Percentiles rank a stretch among this genome's conserved stretches.
phyloP scores from a whole-genome alignment of 2,888 invertebrate species.

The Zaprionus obscuricornis region DNA sequence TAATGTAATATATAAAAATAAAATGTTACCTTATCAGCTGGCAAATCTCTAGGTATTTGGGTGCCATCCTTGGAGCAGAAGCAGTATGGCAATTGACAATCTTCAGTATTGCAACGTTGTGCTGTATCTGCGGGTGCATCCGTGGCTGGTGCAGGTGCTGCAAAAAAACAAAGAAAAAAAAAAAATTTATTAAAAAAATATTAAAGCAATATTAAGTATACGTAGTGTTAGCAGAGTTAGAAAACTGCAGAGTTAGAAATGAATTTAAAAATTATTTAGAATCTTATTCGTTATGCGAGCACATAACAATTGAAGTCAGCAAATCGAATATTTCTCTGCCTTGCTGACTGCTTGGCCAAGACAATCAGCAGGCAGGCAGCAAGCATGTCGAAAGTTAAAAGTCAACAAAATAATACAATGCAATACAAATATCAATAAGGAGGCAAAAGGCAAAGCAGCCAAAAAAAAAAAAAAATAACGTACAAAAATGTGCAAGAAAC shows the following conservation, averaged over 20 bases:
- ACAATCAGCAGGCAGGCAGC: constrained; percentile 13
- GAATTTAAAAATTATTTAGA: constrained; percentile 67
- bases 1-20: constrained; percentile 2
- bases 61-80: constrained; percentile 97
- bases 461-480: constrained; percentile 30
- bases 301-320: constrained; percentile 23
- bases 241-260: no score
- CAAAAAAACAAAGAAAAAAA: constrained; percentile 57
- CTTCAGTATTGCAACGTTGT: constrained; percentile 89
- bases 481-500: constrained; percentile 68
- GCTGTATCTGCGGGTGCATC: constrained; percentile 92
- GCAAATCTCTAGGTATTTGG: constrained; percentile 91
- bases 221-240: neutral
- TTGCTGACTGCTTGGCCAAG: neutral
- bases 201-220: neutral
- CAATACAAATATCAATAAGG: constrained; percentile 74
- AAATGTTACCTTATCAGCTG: constrained; percentile 89
- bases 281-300: constrained; percentile 54
- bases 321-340: constrained; percentile 23
- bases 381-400: constrained; percentile 59
- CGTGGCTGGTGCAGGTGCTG: constrained; percentile 92
- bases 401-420: constrained; percentile 74
- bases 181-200: neutral
- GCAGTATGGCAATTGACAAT: constrained; percentile 93
- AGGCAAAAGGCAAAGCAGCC: constrained; percentile 30